A percentile compares a stretch with the other conserved stretches of the same genome.
phyloP scores from a whole-genome alignment of 2,113 vertebrate genomes.

The Xenopus laevis region DNA sequence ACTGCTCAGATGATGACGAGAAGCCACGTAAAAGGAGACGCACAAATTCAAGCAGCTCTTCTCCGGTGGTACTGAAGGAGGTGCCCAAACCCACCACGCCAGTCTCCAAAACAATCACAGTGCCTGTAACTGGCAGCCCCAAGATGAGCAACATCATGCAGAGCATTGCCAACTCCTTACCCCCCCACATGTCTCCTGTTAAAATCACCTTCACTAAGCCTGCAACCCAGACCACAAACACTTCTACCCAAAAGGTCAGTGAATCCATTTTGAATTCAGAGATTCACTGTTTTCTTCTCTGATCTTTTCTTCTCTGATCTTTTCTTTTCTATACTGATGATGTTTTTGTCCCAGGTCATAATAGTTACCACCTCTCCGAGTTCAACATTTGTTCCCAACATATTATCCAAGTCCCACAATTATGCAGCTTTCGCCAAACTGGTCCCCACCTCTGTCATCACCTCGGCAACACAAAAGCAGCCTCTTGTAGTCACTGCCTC shows the following conservation, averaged over 20 bases:
- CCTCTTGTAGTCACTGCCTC: slow-evolving; percentile 86
- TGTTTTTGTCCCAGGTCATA: slow-evolving; percentile 76
- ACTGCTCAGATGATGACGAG: slow-evolving; percentile 95
- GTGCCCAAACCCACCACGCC: slow-evolving; percentile 80
- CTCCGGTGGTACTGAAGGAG: slow-evolving; percentile 92
- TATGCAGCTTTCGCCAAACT: slow-evolving; percentile 89
- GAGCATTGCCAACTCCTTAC: slow-evolving; percentile 96
- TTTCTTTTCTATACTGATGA: background rate
- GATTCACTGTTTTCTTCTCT: background rate
- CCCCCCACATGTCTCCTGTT: slow-evolving; percentile 95
- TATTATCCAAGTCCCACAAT: slow-evolving; percentile 97
- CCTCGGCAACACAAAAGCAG: slow-evolving; percentile 83
- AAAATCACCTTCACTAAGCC: slow-evolving; percentile 99
- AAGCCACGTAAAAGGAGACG: slow-evolving; percentile 94
- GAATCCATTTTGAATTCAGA: background rate
- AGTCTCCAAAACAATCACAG: slow-evolving; percentile 85
- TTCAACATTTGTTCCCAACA: slow-evolving; percentile 95
- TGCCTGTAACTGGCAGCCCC: slow-evolving; percentile 88
- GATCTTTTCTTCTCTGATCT: background rate
- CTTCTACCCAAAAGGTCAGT: slow-evolving; percentile 91
- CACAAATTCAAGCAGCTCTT: slow-evolving; percentile 92
- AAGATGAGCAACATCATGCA: slow-evolving; percentile 99
- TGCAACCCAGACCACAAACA: slow-evolving; percentile 90
- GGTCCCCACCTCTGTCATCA: slow-evolving; percentile 81
- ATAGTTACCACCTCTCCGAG: slow-evolving; percentile 97